These are phyloP conservation scores for Adelognathus sp. DNA, from an alignment of 2,888 invertebrate species.

Conservation along the genomic window DNA sequence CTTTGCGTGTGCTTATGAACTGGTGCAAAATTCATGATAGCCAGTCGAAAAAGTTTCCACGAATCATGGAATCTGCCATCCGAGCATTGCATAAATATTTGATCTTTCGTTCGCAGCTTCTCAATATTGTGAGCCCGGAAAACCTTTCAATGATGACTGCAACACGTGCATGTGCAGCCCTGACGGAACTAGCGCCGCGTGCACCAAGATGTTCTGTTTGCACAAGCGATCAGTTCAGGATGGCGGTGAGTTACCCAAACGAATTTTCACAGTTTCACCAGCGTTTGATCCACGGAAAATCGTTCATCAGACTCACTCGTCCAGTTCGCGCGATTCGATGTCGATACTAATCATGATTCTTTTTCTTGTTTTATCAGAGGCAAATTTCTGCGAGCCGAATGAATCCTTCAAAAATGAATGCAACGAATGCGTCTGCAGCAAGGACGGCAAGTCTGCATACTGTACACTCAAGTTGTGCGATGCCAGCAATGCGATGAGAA, in stretches of 20 bases:
- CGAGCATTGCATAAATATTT: too few species aligned
- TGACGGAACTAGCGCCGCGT: slow-evolving; percentile 69
- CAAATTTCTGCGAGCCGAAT: slow-evolving; percentile 80
- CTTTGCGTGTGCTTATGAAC: too few species aligned
- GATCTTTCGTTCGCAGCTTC: too few species aligned
- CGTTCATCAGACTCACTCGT: too few species aligned
- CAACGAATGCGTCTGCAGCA: slow-evolving; percentile 83
- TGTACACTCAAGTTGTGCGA: slow-evolving; percentile 79
- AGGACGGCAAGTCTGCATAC: slow-evolving; percentile 81
- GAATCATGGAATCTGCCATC: too few species aligned
- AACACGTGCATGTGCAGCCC: slow-evolving; percentile 83
- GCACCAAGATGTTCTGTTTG: slow-evolving; percentile 70
- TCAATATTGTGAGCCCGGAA: slow-evolving; percentile 42
- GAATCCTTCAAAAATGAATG: slow-evolving; percentile 82
- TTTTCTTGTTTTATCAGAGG: background rate
- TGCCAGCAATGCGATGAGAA: background rate
- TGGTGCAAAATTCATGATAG: too few species aligned
- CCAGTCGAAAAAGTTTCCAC: too few species aligned
- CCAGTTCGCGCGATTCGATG: too few species aligned
- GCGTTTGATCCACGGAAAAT: slow-evolving; percentile 72
- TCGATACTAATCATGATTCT: background rate
- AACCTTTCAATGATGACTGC: slow-evolving; percentile 80
- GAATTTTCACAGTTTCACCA: too few species aligned
- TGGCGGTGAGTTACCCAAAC: too few species aligned
- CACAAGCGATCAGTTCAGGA: too few species aligned